Evolutionary conservation across 2,888 invertebrate genomes (phyloP).

Genomic region (Lacanobia wlatinum): DNA sequence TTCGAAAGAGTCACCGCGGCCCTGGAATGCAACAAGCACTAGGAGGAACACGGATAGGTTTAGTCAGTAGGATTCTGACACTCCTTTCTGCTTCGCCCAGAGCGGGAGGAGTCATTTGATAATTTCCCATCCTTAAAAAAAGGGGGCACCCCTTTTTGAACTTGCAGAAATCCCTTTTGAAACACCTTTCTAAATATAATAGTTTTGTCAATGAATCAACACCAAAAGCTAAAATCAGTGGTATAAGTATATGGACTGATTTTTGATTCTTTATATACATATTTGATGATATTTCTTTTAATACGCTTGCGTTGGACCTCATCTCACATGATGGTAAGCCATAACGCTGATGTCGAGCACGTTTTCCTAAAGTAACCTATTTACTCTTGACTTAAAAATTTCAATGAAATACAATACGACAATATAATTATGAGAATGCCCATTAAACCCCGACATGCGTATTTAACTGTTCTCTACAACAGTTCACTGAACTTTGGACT

Average conservation of each 20-base stretch:
- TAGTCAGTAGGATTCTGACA: no score
- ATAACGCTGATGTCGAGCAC: background rate
- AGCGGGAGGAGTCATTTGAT: no score
- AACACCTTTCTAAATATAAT: background rate
- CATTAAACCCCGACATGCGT: slow-evolving; percentile 33
- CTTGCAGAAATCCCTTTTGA: background rate
- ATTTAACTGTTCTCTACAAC: slow-evolving; percentile 38
- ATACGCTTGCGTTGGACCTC: background rate
- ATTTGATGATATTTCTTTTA: no score
- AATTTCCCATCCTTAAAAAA: no score
- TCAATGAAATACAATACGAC: slow-evolving; percentile 19
- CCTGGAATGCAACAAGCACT: no score
- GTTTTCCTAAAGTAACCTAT: no score
- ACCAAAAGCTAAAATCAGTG: background rate
- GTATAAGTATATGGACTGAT: no score
- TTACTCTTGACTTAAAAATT: no score
- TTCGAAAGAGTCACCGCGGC: no score
- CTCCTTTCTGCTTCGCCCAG: no score
- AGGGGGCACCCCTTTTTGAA: background rate
- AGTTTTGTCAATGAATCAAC: background rate
- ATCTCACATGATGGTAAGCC: background rate
- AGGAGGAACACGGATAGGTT: no score
- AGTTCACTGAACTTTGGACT: slow-evolving; percentile 66
- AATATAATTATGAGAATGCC: slow-evolving; percentile 49
- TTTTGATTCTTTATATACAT: no score